Evolutionary conservation across 2,888 invertebrate species (phyloP).

Genomic region (Griposia aprilina): DNA sequence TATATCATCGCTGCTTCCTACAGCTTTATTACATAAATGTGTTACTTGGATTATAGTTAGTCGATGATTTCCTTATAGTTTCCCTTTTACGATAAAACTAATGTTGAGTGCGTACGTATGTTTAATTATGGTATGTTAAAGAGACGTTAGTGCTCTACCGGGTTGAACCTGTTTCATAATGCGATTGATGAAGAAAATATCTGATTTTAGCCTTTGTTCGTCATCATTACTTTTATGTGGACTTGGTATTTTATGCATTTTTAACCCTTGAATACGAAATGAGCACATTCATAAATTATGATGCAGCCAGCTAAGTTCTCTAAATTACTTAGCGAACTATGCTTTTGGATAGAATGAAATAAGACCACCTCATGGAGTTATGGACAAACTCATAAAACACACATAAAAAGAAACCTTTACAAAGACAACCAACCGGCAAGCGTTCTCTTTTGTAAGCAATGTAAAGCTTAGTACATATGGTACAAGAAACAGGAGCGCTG

Average conservation of each 20-base stretch:
- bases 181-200: background rate
- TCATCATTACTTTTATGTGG: background rate
- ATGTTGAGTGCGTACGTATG: slow-evolving; percentile 5
- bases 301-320: background rate
- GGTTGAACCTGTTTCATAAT: slow-evolving; percentile 31
- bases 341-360: background rate
- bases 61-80: slow-evolving; percentile 41
- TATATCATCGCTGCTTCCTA: slow-evolving; percentile 14
- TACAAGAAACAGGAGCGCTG: slow-evolving; percentile 40
- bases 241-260: background rate
- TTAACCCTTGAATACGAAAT: background rate
- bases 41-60: background rate
- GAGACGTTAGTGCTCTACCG: slow-evolving; percentile 24
- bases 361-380: background rate
- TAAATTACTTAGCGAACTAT: background rate
- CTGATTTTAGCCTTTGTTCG: slow-evolving; percentile 21
- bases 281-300: no score
- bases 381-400: background rate
- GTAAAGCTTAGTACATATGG: slow-evolving; percentile 23
- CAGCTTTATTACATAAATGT: slow-evolving; percentile 3
- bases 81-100: slow-evolving; percentile 29
- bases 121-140: slow-evolving; percentile 3
- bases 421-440: slow-evolving; percentile 14
- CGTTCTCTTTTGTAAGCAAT: slow-evolving; percentile 41
- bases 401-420: slow-evolving; percentile 4